phyloP scores from a whole-genome alignment of 2,113 vertebrate genomes.

The Entomyzon cyanotis region DNA sequence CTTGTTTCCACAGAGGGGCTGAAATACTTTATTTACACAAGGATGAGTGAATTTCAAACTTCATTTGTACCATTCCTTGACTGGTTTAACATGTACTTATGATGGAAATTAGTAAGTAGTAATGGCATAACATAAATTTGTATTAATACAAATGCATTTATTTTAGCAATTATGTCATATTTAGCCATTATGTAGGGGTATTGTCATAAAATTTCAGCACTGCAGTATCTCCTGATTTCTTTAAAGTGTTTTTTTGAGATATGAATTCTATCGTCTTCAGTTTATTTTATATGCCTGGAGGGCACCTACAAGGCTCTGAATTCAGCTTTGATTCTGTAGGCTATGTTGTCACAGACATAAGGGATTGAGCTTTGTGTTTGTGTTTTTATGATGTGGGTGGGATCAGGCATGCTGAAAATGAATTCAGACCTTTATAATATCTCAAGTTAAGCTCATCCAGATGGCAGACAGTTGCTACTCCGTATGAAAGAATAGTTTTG shows the following conservation, averaged over 20 bases:
- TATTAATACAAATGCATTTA: neutral
- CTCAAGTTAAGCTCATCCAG: slow-evolving; percentile 12
- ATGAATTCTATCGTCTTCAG: fast-evolving
- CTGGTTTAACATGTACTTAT: neutral
- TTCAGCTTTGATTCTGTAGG: neutral
- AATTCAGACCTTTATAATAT: neutral
- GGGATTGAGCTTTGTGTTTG: neutral
- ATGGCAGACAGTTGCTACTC: neutral
- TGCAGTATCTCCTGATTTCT: neutral
- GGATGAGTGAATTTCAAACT: neutral
- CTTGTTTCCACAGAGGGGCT: neutral
- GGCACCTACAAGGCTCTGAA: neutral
- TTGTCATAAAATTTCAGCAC: neutral
- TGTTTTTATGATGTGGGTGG: neutral
- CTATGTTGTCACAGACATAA: neutral
- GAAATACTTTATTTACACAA: neutral
- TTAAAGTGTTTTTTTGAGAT: neutral
- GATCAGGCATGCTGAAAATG: neutral
- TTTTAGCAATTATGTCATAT: neutral
- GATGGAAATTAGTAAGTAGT: neutral
- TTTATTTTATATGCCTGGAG: neutral
- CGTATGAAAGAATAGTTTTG: neutral
- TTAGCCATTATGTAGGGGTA: neutral
- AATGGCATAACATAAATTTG: neutral
- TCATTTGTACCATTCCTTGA: neutral